Percentiles rank a stretch among this genome's conserved stretches.
Evolutionary conservation across 1,140 invertebrate genomes (phyloP).

Genomic region (roundworm (Caenorhabditis elegans)): DNA sequence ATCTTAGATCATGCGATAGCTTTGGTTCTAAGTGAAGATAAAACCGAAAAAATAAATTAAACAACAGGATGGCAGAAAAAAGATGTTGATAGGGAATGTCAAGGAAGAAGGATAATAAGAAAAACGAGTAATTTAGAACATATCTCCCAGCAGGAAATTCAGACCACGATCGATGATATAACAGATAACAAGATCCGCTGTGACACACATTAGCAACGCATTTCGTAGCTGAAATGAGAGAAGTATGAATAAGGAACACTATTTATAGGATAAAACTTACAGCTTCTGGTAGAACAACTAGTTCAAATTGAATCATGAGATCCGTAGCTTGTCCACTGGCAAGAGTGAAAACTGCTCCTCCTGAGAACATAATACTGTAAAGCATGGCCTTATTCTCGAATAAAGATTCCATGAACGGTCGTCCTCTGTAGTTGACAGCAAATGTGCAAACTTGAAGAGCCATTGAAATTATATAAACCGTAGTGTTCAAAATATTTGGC

Average conservation of each 20-base stretch:
- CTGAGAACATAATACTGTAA: conserved; percentile 71
- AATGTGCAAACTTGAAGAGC: conserved; percentile 95
- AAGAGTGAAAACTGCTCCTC: conserved; percentile 66
- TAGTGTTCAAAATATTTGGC: conserved; percentile 91
- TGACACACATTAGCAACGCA: conserved; percentile 66
- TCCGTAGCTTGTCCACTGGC: conserved; percentile 68
- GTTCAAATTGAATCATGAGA: conserved; percentile 68
- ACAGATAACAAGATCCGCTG: conserved; percentile 67
- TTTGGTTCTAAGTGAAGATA: neutral
- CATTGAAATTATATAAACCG: conserved; percentile 96
- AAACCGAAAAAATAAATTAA: neutral
- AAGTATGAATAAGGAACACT: conserved; percentile 1
- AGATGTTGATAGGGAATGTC: neutral
- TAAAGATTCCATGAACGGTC: conserved; percentile 97
- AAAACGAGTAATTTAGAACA: neutral
- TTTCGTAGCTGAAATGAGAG: conserved; percentile 69
- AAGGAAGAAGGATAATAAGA: neutral
- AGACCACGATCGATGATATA: conserved; percentile 67
- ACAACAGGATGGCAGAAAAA: neutral
- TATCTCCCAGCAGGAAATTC: conserved; percentile 67
- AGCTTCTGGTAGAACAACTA: conserved; percentile 67
- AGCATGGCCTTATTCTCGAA: conserved; percentile 85
- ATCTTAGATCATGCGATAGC: neutral
- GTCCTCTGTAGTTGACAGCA: conserved; percentile 96
- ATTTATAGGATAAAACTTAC: neutral